These are phyloP conservation scores for Solenopsis fugax DNA, from an alignment of 1,140 invertebrate genomes.

Conservation along the genomic window DNA sequence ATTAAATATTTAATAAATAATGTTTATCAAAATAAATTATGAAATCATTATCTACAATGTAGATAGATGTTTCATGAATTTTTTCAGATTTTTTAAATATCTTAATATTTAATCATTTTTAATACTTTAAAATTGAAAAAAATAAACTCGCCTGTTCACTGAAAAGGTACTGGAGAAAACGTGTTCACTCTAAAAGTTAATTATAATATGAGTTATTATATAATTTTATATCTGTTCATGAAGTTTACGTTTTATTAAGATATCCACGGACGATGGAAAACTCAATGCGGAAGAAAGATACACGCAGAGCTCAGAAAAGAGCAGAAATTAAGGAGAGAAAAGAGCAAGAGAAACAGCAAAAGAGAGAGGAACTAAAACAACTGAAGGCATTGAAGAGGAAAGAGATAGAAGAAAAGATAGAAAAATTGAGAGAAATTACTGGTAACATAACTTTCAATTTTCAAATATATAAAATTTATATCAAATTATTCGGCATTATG, in stretches of 20 bases:
- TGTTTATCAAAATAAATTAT: no score
- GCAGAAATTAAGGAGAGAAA: conserved; percentile 93
- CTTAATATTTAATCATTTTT: not conserved
- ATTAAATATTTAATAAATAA: no score
- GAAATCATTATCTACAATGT: no score
- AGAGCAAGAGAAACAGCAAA: conserved; percentile 93
- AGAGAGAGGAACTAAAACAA: conserved; percentile 94
- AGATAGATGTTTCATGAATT: no score
- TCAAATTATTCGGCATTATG: not conserved
- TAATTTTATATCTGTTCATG: not conserved
- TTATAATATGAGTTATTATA: no score
- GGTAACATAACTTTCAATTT: conserved; percentile 86
- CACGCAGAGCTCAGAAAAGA: conserved; percentile 92
- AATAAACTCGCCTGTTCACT: no score
- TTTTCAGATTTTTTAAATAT: not conserved
- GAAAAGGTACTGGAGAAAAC: no score
- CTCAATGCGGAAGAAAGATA: conserved; percentile 93
- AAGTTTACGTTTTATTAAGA: conserved; percentile 78
- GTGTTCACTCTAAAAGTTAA: no score
- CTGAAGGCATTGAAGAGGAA: conserved; percentile 95
- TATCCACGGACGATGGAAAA: conserved; percentile 96
- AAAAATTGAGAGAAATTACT: conserved; percentile 95
- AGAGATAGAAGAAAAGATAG: conserved; percentile 96
- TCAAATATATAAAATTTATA: not conserved
- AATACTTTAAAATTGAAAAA: no score